Percentiles rank a stretch among this genome's conserved stretches.
Evolutionary conservation across 1,140 invertebrate genomes (phyloP).

Genomic region (Caenorhabditis remanei): DNA sequence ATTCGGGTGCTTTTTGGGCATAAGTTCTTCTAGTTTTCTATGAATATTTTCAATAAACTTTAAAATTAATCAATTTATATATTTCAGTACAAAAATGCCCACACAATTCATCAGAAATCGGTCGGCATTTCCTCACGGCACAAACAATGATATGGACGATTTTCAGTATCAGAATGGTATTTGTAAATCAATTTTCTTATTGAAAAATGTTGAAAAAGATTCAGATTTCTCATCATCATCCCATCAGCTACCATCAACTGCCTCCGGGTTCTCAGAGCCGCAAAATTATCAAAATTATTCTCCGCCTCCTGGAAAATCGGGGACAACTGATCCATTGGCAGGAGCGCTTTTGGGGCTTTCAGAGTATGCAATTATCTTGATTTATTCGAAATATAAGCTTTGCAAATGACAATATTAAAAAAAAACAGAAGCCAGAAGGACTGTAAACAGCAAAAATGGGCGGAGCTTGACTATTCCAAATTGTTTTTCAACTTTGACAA

Average conservation of each 20-base stretch:
- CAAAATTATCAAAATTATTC: constrained; percentile 28
- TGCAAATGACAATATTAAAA: no score
- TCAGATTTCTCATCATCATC: background rate
- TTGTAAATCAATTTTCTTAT: background rate
- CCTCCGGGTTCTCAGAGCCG: constrained; percentile 5
- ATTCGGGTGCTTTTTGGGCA: background rate
- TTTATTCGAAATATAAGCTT: background rate
- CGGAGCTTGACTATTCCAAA: no score
- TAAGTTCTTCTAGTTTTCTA: background rate
- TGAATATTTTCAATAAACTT: background rate
- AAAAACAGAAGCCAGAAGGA: no score
- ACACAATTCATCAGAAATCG: constrained; percentile 45
- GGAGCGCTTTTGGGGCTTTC: background rate
- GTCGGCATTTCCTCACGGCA: constrained; percentile 18
- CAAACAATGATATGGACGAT: constrained; percentile 32
- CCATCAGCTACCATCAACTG: constrained; percentile 11
- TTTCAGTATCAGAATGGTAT: constrained; percentile 44
- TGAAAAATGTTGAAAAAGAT: background rate
- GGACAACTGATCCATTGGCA: background rate
- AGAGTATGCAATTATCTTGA: background rate
- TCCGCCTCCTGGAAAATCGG: background rate
- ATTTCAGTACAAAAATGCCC: background rate
- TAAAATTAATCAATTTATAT: background rate
- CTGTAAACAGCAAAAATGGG: no score
- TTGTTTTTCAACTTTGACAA: no score